phyloP scores from a whole-genome alignment of 2,113 vertebrate genomes.

The Chrysochloris asiatica region DNA sequence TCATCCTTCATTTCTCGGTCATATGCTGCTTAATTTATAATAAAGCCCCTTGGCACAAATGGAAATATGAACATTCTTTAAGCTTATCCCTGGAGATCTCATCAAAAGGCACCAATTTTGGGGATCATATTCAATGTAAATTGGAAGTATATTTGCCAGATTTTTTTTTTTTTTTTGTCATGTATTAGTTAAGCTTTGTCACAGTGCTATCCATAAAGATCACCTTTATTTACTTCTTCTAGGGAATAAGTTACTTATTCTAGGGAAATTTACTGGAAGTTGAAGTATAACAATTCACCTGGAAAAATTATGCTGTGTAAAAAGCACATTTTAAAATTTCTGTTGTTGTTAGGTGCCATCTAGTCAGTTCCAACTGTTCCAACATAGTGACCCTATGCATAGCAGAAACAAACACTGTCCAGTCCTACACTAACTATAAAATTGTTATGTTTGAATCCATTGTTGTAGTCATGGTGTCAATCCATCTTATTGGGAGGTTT shows the following conservation, averaged over 20 bases:
- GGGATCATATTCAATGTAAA: neutral
- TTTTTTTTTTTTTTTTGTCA: neutral
- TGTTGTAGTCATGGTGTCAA: too few relatives aligned
- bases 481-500: too few relatives aligned
- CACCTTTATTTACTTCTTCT: too few relatives aligned
- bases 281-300: neutral
- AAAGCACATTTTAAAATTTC: neutral
- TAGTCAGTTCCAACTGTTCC: too few relatives aligned
- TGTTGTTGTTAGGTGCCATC: too few relatives aligned
- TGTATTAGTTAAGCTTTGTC: neutral
- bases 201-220: neutral
- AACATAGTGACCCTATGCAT: too few relatives aligned
- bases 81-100: neutral
- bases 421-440: too few relatives aligned
- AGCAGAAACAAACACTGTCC: too few relatives aligned
- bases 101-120: neutral
- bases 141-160: neutral
- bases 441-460: too few relatives aligned
- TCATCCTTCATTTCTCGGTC: constrained; percentile 41
- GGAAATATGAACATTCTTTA: constrained; percentile 38
- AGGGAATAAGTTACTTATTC: neutral
- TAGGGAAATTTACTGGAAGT: neutral
- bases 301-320: neutral
- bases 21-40: constrained; percentile 20
- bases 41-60: constrained; percentile 28